These are phyloP conservation scores for Murina feae DNA, from an alignment of 2,113 vertebrate genomes.

Conservation along the genomic window DNA sequence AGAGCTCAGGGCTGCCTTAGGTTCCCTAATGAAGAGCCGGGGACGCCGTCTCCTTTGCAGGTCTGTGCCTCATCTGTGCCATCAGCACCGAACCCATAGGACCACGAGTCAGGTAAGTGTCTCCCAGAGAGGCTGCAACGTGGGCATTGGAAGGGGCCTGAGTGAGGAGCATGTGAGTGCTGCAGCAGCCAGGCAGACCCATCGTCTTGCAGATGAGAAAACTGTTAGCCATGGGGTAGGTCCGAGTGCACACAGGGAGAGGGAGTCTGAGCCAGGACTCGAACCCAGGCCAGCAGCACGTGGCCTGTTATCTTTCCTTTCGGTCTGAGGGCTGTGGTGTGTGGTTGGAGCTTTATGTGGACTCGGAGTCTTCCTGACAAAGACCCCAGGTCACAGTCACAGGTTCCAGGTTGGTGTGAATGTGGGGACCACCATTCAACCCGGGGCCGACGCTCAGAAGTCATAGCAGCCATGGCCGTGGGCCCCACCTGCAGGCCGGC, in stretches of 20 bases:
- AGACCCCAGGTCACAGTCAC: neutral
- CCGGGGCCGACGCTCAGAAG: accelerated
- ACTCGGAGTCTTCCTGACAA: neutral
- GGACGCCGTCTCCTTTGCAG: constrained; percentile 74
- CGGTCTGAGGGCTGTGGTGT: accelerated
- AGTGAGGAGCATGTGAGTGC: accelerated
- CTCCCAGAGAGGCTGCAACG: accelerated
- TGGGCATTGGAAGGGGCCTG: accelerated
- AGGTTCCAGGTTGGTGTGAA: neutral
- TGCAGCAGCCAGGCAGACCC: accelerated
- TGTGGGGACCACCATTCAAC: neutral
- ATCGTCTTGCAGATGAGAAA: accelerated
- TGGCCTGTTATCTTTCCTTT: neutral
- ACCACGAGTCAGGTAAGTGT: constrained; percentile 85
- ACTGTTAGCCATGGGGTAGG: accelerated
- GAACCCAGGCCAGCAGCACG: accelerated
- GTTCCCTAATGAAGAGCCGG: accelerated
- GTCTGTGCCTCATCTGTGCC: constrained; percentile 91
- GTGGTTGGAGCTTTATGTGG: neutral
- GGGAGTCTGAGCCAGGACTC: accelerated
- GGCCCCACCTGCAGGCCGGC: accelerated
- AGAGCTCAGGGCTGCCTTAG: accelerated
- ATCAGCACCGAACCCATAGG: constrained; percentile 80
- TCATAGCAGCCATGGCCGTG: accelerated
- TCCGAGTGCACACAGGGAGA: accelerated